Base-by-base conservation (phyloP, 2,797 vertebrate genomes). In the Otus scops region DNA sequence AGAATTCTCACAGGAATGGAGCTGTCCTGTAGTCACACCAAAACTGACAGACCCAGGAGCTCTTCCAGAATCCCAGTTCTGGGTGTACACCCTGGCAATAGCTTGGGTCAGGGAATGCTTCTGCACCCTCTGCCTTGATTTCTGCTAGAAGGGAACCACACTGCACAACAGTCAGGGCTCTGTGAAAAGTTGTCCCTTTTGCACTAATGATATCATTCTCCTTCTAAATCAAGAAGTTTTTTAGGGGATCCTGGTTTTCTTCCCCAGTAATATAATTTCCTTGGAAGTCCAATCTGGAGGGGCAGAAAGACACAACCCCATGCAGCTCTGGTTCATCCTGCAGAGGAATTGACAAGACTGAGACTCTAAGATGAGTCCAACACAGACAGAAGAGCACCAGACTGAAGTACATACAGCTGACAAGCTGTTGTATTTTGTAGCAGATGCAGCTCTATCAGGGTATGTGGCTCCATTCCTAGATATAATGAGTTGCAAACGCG, bases 371-470 rank as follows among this genome's bases (percentile, higher is more conserved):
- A 92, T 38, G 54, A 85, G 61, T 53, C 36, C 75, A 88, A 48
- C 38, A 41, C 19, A 83, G 83, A 64, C 76, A 95, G 85, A 73
- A 92, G 26, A 92, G 70, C 77, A 95, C 76, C 83, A 94, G 89
- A 79, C 73, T 88, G 69, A 89, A 85, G 50, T 54, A 80, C 45
- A 60, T 43, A 57, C 67, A 68, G 56, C 78, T 89, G 88, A 96
- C 93, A 96, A 89, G 92, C 92, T 95, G 92, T 91, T 96, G 85
- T 21, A 74, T 85, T 94, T 94, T 94, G 85, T 89, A 95, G 94
- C 86, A 95, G 92, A 93, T 94, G 93, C 88, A 91, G 90, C 78
- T 93, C 88, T 95, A 85, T 85, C 61, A 69, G 95, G 43, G 51
- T 85, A 75, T 63, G 77, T 96, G 85, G 93, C 84, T 96, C 82